These are phyloP conservation scores for Caenorhabditis angaria DNA, from an alignment of 2,888 invertebrate species.

Conservation along the genomic window DNA sequence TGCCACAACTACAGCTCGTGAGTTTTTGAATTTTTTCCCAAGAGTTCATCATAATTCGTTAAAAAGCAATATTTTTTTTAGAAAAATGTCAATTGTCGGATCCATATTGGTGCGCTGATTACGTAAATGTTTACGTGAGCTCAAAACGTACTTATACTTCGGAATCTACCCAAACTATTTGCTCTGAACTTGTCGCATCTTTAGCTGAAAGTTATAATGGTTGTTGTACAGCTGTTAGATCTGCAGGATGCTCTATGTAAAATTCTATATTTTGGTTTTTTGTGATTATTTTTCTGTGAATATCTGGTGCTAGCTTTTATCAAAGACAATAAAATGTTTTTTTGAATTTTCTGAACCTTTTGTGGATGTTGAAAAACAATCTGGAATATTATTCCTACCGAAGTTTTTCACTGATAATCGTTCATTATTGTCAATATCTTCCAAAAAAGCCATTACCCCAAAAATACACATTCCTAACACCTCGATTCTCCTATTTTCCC, in stretches of 20 bases:
- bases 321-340: not conserved
- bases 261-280: no score
- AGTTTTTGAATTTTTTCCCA: conserved; percentile 10
- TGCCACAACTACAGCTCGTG: not conserved
- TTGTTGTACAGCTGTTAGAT: conserved; percentile 52
- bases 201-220: conserved; percentile 51
- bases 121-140: conserved; percentile 45
- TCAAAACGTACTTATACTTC: conserved; percentile 35
- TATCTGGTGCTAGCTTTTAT: not conserved
- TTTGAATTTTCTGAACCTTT: not conserved
- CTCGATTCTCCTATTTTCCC: no score
- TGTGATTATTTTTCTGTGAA: not conserved
- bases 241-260: conserved; percentile 48
- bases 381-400: no score
- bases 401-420: no score
- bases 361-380: no score
- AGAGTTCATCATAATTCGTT: conserved; percentile 5
- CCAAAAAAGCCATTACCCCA: no score
- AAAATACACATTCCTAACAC: no score
- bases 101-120: conserved; percentile 56
- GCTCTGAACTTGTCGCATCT: conserved; percentile 45
- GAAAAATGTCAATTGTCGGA: conserved; percentile 38
- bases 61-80: conserved; percentile 25
- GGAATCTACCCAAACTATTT: conserved; percentile 22
- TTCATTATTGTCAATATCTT: no score